phyloP scores from a whole-genome alignment of 2,113 vertebrate species.

The Rana temporaria region DNA sequence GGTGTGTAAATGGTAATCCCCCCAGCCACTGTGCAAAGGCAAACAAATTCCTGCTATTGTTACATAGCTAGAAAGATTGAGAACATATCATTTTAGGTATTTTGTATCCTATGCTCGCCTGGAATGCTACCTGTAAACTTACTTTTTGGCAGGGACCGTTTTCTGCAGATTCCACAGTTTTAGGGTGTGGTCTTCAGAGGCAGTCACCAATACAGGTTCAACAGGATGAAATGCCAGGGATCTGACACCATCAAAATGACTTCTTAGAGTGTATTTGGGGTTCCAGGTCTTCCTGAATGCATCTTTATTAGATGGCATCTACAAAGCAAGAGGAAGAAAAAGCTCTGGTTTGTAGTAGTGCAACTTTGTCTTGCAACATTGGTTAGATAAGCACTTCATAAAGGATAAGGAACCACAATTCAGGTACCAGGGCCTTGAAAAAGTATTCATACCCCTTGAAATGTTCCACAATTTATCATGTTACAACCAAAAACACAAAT shows the following conservation, averaged over 20 bases:
- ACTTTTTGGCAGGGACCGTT: conserved; percentile 99
- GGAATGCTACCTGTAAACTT: conserved; percentile 63
- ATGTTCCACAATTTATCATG: no score
- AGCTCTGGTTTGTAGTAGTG: conserved; percentile 1
- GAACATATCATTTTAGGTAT: no score
- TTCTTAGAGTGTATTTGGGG: conserved; percentile 95
- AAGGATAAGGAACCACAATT: no score
- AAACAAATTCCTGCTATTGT: no score
- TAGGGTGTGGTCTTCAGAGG: conserved; percentile 97
- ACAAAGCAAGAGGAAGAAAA: conserved; percentile 58
- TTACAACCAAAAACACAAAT: no score
- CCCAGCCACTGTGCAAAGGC: no score
- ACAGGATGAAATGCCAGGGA: conserved; percentile 96
- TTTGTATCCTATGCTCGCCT: no score
- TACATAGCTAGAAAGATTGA: no score
- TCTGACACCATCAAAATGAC: conserved; percentile 96
- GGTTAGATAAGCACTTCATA: no score
- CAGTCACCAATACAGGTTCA: conserved; percentile 96
- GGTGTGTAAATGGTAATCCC: no score
- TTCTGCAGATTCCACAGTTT: conserved; percentile 99
- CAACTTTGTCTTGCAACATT: neutral
- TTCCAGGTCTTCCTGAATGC: conserved; percentile 98
- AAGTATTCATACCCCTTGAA: no score
- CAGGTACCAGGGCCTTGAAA: no score
- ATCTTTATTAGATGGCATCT: conserved; percentile 96